Evolutionary conservation across 1,140 invertebrate species (phyloP).

Genomic region (Mamestra configurata): DNA sequence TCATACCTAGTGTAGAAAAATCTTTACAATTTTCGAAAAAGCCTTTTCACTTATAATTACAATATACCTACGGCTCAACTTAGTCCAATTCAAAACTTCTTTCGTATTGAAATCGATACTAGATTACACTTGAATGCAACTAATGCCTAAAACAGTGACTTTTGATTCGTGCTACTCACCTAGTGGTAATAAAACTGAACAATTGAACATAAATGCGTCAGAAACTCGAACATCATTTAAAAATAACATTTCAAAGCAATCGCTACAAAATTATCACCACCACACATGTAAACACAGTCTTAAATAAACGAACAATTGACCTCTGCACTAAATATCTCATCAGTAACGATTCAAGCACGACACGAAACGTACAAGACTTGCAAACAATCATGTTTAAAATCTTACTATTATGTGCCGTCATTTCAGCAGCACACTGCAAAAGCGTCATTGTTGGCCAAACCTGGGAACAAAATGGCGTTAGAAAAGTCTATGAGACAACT

Average conservation of each 20-base stretch:
- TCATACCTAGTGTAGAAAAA: too few relatives aligned
- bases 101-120: too few relatives aligned
- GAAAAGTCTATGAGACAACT: conserved; percentile 52
- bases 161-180: too few relatives aligned
- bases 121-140: too few relatives aligned
- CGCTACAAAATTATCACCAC: background rate
- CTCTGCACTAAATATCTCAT: conserved; percentile 32
- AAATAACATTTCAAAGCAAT: background rate
- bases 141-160: too few relatives aligned
- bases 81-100: too few relatives aligned
- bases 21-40: too few relatives aligned
- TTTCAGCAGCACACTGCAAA: conserved; percentile 37
- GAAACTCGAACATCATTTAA: too few relatives aligned
- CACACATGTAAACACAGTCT: conserved; percentile 33
- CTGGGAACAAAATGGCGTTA: conserved; percentile 45
- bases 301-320: conserved; percentile 36
- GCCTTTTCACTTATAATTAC: too few relatives aligned
- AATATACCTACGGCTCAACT: too few relatives aligned
- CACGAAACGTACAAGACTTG: background rate
- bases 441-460: conserved; percentile 57
- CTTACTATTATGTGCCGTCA: conserved; percentile 41
- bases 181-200: too few relatives aligned
- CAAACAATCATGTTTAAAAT: conserved; percentile 39
- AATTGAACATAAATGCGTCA: too few relatives aligned
- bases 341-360: background rate